Evolutionary conservation across 1,140 invertebrate genomes (phyloP).

Genomic region (Drosophila arawakana): DNA sequence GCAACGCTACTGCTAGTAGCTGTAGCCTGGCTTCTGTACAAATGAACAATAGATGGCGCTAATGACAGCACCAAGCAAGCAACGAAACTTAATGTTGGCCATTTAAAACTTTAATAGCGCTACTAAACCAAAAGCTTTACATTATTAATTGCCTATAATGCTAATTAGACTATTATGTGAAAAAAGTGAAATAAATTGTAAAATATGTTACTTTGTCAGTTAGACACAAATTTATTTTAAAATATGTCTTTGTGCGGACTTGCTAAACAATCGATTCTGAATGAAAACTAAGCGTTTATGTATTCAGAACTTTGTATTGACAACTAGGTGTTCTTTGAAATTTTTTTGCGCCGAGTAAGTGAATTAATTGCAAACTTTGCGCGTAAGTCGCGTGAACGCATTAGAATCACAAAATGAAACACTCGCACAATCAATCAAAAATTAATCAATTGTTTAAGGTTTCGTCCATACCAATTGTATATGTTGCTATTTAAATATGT

Average conservation of each 20-base stretch:
- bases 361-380: conserved; percentile 46
- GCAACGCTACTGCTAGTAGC: conserved; percentile 30
- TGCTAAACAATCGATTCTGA: no score
- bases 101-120: conserved; percentile 54
- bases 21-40: conserved; percentile 28
- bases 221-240: no score
- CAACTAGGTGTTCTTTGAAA: no score
- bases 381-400: conserved; percentile 2
- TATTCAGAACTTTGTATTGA: no score
- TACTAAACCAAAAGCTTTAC: conserved; percentile 27
- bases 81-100: conserved; percentile 40
- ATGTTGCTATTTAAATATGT: conserved; percentile 73
- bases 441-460: conserved; percentile 73
- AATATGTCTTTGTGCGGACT: no score
- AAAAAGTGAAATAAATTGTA: no score
- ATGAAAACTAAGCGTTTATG: no score
- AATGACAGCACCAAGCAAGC: conserved; percentile 1
- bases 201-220: no score
- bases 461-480: conserved; percentile 28
- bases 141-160: neutral
- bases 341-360: neutral
- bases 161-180: conserved; percentile 2
- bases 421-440: conserved; percentile 47
- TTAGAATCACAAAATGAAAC: conserved; percentile 6
- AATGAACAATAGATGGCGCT: conserved; percentile 54